phyloP scores from a whole-genome alignment of 2,797 vertebrate species.

The Parauchenoglanis ngamensis region DNA sequence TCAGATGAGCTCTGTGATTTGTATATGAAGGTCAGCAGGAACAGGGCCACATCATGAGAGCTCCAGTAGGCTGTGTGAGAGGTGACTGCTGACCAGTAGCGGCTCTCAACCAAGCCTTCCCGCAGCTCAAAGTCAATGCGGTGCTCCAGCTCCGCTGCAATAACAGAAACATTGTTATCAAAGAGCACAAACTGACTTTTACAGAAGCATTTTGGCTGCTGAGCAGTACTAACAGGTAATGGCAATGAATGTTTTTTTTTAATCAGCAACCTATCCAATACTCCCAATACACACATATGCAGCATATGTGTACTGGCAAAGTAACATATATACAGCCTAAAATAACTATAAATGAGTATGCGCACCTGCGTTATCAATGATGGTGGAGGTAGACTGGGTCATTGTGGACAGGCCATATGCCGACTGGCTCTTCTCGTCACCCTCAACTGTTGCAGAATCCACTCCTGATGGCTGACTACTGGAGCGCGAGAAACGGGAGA shows the following conservation, averaged over 20 bases:
- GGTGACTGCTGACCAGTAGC: conserved; percentile 97
- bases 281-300: background rate
- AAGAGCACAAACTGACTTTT: background rate
- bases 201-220: background rate
- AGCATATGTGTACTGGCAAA: background rate
- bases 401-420: conserved; percentile 73
- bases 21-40: conserved; percentile 94
- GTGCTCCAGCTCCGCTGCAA: conserved; percentile 91
- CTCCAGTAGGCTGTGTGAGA: conserved; percentile 98
- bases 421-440: conserved; percentile 73
- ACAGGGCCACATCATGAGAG: conserved; percentile 93
- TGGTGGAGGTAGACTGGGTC: conserved; percentile 78
- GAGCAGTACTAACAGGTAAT: background rate
- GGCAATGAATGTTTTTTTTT: background rate
- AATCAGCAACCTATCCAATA: background rate
- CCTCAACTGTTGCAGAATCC: conserved; percentile 75
- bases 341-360: conserved; percentile 33
- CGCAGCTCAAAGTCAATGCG: conserved; percentile 95
- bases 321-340: background rate
- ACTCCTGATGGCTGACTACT: conserved; percentile 77
- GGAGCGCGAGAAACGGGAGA: conserved; percentile 91
- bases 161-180: conserved; percentile 33
- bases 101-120: conserved; percentile 95
- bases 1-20: conserved; percentile 74
- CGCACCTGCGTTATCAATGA: conserved; percentile 85